These are phyloP conservation scores for Peromyscus aztecus DNA, from an alignment of 2,797 vertebrate genomes.

Conservation along the genomic window DNA sequence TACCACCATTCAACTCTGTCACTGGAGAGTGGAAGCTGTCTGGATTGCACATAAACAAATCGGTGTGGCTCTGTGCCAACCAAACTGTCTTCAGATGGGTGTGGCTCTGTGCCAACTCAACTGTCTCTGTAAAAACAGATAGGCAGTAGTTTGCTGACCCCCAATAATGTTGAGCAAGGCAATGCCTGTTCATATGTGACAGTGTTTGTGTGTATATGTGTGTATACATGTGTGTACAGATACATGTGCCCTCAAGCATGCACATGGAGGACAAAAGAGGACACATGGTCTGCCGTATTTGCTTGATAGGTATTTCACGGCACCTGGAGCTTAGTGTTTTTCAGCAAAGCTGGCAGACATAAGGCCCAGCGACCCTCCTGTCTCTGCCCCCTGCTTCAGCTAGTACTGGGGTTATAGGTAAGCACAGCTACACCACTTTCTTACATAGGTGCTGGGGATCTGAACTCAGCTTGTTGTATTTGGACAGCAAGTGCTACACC, in stretches of 20 bases:
- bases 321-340: not conserved
- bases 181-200: not conserved
- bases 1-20: not conserved
- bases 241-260: not conserved
- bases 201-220: not conserved
- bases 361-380: not conserved
- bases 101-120: not conserved
- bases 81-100: not conserved
- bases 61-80: not conserved
- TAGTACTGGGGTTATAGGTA: not conserved
- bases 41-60: not conserved
- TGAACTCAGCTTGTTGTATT: not conserved
- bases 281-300: not conserved
- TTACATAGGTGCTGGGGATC: not conserved
- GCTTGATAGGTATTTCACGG: too few relatives aligned
- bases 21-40: not conserved
- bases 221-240: not conserved
- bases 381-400: not conserved
- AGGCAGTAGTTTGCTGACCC: not conserved
- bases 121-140: not conserved
- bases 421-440: not conserved
- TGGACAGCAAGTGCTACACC: not conserved
- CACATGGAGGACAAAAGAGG: not conserved
- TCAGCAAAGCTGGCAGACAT: not conserved
- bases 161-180: not conserved